Conservation (phyloP, 1,140 invertebrate species). For the Penaeus chinensis region DNA sequence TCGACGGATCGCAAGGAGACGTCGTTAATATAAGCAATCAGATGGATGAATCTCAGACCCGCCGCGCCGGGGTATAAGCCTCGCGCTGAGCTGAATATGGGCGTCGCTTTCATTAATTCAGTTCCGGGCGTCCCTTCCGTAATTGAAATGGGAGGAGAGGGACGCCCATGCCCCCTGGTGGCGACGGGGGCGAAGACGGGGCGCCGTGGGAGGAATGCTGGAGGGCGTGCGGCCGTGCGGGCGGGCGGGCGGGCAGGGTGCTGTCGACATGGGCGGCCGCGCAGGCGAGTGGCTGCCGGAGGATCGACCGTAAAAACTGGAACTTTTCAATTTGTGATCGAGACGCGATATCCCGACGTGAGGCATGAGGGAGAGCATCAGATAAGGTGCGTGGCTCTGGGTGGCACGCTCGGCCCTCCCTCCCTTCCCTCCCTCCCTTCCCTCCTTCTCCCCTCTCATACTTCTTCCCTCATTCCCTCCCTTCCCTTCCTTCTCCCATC, state of each 20-base stretch:
- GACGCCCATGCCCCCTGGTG: conserved; percentile 18
- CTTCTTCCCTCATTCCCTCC: neutral
- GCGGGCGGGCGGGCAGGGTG: neutral
- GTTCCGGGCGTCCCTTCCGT: conserved; percentile 33
- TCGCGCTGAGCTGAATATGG: neutral
- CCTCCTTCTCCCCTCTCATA: neutral
- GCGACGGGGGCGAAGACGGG: neutral
- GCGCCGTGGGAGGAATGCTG: neutral
- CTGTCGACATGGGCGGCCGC: conserved; percentile 20
- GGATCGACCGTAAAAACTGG: conserved; percentile 20
- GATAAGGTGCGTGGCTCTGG: conserved; percentile 6
- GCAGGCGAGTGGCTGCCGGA: neutral
- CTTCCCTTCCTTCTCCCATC: no score
- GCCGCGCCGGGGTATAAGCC: neutral
- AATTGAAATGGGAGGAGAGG: conserved; percentile 43
- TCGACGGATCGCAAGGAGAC: conserved; percentile 21
- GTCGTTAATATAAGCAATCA: conserved; percentile 32
- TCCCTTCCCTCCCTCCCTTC: neutral
- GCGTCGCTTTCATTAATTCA: conserved; percentile 36
- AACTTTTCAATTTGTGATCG: conserved; percentile 42
- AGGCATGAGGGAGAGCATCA: conserved; percentile 25
- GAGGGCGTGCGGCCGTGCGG: neutral
- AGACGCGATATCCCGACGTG: conserved; percentile 25
- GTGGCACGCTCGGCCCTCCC: neutral
- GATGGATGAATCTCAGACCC: neutral